Base-by-base conservation (phyloP, 2,888 invertebrate species). In the Liopterus haemorrhoidalis region DNA sequence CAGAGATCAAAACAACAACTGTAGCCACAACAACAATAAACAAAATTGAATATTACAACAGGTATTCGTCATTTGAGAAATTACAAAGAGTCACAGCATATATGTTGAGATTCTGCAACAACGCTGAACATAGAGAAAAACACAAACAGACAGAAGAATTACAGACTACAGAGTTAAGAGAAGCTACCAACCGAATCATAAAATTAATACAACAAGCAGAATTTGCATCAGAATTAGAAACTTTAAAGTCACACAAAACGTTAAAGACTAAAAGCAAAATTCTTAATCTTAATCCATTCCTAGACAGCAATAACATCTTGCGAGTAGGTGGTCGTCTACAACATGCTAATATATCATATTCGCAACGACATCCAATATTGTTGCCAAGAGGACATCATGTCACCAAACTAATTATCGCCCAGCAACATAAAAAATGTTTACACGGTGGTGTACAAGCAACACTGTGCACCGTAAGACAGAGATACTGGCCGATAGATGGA, bases 401-500 rank as follows among this genome's bases (percentile, higher is more conserved):
- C 9, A 49, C 48, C 9, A 33, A 40, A 15, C 24, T 53, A 8
- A 41, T 53, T 3, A 40, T 54, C 12, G 4, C 18, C 32, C 18
- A 39, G 6, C 36, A 41, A 39, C 50, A 52, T 38, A 16, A 9
- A 5, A 14, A 21, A 22, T 30, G 46, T 12, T 30, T 49, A 9
- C 55, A 57, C 46, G 50, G 49, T 21, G 54, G 51, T 5, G 15
- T 50, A 11, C 52, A 55, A 33, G 16, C 42, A 28, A 30, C 50
- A 25, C 19, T 54, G 14, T 12, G 24, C 15, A 21, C 12, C 9
- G 24, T 53, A n/a, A 40, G 53, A 19, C 46, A 51, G 28, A 36
- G 43, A 42, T 57, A 45, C 46, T 59, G 59, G 57, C 49, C 52
- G 1, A 44, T 57, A 2, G 33, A 44, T 14, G 53, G 49, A 22